Base-by-base conservation (phyloP, 2,797 vertebrate species). In the Myotis findleyi region DNA sequence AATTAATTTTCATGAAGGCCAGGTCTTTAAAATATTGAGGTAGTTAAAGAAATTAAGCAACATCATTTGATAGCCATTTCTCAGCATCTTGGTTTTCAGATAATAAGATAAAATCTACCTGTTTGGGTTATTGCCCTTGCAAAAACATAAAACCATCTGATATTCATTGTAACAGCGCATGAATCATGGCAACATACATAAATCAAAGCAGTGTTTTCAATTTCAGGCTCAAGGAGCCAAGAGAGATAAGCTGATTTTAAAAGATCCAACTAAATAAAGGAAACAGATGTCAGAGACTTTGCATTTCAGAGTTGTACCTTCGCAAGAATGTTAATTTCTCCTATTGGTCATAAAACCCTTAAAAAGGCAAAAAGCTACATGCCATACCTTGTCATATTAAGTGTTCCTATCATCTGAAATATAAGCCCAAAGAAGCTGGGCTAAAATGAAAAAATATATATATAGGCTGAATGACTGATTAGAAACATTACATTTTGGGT, bases 151-250 rank as follows among this genome's bases (percentile, higher is more conserved):
- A 92, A 47, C 81, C 96, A 97, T 97, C 90, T 97, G 96, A 97
- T 96, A 94, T n/a, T 96, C 94, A 96, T 97, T 97, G 96, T 95
- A 95, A 92, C 96, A 97, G 92, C 72, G 53, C 73, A 96, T 93
- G 96, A 94, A 97, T 96, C 96, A 94, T 88, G 75, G 75, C 25
- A 88, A 69, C 41, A 80, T 84, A 90, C 64, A 93, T 93, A 97
- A 96, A 93, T 96, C 89, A 95, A 84, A 91, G 84, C n/a, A 38
- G 8, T 96, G 94, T 87, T 97, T 96, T 95, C 92, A 95, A 96
- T 97, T 96, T 95, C 87, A 93, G 57, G 94, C 59, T 76, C 62
- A 59, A 80, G 95, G 77, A 95, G 92, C 93, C 94, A 90, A 95
- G 93, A 96, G 75, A 97, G 95, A 97, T 96, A 97, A 97, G 94